Conservation (phyloP, 2,113 vertebrate genomes). For the Chrysochloris asiatica region DNA sequence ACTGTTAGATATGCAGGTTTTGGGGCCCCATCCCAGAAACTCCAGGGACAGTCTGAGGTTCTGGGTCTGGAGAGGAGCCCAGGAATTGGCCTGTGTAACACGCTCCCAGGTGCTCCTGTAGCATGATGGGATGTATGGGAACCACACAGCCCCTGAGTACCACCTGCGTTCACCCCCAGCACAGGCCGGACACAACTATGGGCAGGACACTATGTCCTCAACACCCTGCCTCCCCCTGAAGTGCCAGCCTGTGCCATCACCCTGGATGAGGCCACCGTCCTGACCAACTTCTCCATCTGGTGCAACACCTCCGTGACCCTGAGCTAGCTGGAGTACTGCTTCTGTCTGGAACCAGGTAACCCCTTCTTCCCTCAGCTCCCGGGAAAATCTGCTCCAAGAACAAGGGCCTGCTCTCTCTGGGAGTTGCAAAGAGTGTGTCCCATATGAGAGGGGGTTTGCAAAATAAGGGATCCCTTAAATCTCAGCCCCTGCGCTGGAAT, state of each 20-base stretch:
- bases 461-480: not conserved
- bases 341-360: constrained; percentile 84
- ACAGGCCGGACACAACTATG: constrained; percentile 52
- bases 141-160: not conserved
- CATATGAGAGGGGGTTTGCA: not conserved
- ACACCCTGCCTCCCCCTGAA: constrained; percentile 15
- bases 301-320: constrained; percentile 72
- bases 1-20: not conserved
- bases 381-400: not conserved
- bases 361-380: not conserved
- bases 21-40: not conserved
- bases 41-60: not conserved
- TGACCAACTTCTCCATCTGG: constrained; percentile 87
- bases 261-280: constrained; percentile 87
- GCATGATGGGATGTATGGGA: not conserved
- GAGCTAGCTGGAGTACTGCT: constrained; percentile 87
- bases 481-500: too few relatives aligned
- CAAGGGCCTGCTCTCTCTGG: not conserved
- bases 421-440: not conserved
- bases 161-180: constrained; percentile 70
- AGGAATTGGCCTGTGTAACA: not conserved
- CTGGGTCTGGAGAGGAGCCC: too few relatives aligned
- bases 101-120: not conserved
- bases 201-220: constrained; percentile 79
- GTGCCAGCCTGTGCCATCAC: constrained; percentile 83